Evolutionary conservation across 2,888 invertebrate genomes (phyloP).

Genomic region (Ashinkailepas kermadecensis): DNA sequence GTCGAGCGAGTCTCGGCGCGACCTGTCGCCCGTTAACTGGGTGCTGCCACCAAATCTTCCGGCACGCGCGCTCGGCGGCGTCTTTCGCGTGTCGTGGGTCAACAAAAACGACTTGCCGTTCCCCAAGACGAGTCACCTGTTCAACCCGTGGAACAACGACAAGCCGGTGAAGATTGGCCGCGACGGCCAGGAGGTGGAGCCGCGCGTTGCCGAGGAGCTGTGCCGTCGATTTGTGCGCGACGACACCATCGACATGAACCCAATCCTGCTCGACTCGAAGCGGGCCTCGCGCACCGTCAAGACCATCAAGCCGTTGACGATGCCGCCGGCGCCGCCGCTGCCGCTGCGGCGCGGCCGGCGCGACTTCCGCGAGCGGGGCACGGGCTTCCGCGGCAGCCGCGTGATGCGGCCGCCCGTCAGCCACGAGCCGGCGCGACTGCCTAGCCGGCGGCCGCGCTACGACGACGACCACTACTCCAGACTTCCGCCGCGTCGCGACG

Average conservation of each 20-base stretch:
- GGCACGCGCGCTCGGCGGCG: constrained; percentile 86
- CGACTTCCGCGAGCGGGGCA: background rate
- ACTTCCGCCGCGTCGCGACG: background rate
- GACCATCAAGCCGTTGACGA: constrained; percentile 3
- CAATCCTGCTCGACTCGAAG: constrained; percentile 64
- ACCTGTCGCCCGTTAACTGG: constrained; percentile 86
- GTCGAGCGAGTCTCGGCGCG: constrained; percentile 77
- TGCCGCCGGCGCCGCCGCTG: background rate
- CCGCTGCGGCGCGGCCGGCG: constrained; percentile 31
- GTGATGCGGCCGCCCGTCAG: background rate
- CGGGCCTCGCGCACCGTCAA: constrained; percentile 16
- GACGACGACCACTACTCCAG: background rate
- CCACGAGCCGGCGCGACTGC: background rate
- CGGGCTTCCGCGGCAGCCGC: background rate
- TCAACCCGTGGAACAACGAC: constrained; percentile 97
- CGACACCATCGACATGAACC: constrained; percentile 77
- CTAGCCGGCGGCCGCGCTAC: constrained; percentile 7
- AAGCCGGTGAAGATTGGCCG: constrained; percentile 98
- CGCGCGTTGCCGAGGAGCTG: constrained; percentile 85
- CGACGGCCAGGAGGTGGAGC: constrained; percentile 94
- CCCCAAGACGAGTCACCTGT: constrained; percentile 80
- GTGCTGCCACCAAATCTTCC: constrained; percentile 86
- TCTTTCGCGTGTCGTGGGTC: constrained; percentile 95
- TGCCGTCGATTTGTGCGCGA: constrained; percentile 91
- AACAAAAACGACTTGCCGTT: constrained; percentile 85